Conservation (phyloP, 2,888 invertebrate genomes). For the Hydrotaea cyrtoneurina region DNA sequence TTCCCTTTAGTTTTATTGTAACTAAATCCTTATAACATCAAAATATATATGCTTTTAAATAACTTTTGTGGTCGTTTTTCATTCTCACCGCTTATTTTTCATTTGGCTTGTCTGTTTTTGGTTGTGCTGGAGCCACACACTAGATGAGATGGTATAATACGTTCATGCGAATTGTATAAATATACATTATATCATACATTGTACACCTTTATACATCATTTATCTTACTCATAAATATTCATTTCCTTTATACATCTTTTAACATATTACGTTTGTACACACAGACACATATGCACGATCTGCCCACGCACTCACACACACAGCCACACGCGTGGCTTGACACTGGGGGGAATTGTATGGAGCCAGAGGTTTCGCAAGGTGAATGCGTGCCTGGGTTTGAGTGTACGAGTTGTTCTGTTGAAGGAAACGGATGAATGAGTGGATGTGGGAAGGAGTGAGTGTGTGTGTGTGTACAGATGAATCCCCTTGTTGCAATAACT, state of each 20-base stretch:
- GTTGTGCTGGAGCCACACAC: not conserved
- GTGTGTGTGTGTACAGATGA: conserved; percentile 19
- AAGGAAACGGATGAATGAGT: conserved; percentile 38
- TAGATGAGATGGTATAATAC: not conserved
- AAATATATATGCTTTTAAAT: conserved; percentile 37
- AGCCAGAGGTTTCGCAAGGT: not conserved
- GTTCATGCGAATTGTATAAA: not conserved
- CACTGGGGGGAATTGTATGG: conserved; percentile 1
- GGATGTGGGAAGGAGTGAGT: conserved; percentile 12
- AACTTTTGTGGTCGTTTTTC: conserved; percentile 34
- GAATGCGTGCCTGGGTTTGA: not conserved
- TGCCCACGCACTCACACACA: not conserved
- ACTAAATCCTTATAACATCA: conserved; percentile 40
- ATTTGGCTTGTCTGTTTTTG: not conserved
- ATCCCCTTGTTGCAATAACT: conserved; percentile 66
- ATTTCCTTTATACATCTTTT: conserved; percentile 64
- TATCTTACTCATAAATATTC: conserved; percentile 70
- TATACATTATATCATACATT: conserved; percentile 32
- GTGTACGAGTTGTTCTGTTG: not conserved
- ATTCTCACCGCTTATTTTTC: not conserved
- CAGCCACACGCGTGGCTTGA: not conserved
- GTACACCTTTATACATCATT: conserved; percentile 67
- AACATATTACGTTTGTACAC: conserved; percentile 37
- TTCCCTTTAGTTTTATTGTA: too few relatives aligned
- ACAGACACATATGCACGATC: not conserved